Conservation (phyloP, 2,888 invertebrate genomes). For the Orthosia incerta region DNA sequence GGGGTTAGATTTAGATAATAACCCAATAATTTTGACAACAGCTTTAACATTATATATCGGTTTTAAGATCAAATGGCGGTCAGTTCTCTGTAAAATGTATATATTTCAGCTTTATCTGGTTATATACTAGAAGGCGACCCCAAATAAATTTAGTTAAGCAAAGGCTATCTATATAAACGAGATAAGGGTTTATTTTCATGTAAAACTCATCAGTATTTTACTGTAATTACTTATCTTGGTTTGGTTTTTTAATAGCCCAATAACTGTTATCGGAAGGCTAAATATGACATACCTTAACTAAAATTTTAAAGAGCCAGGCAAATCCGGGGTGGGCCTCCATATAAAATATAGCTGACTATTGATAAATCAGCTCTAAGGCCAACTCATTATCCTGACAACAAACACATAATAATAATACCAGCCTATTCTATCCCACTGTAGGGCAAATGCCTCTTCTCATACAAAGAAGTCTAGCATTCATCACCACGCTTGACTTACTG, state of each 20-base stretch:
- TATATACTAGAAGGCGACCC: background rate
- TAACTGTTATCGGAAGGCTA: no score
- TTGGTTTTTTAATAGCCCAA: no score
- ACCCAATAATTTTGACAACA: background rate
- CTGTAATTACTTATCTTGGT: no score
- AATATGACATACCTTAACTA: no score
- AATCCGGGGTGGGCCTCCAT: no score
- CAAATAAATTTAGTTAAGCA: no score
- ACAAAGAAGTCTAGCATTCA: background rate
- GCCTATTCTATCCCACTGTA: no score
- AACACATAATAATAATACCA: no score
- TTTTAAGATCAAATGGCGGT: background rate
- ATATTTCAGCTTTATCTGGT: constrained; percentile 10
- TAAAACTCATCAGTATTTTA: background rate
- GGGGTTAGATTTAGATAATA: background rate
- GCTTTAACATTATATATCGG: background rate
- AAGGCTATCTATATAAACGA: background rate
- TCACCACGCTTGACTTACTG: background rate
- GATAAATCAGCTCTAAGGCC: no score
- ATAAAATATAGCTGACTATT: no score
- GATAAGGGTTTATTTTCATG: background rate
- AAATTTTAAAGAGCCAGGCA: no score
- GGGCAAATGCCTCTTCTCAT: background rate
- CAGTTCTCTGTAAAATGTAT: background rate
- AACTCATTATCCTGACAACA: no score